A percentile compares a stretch with the other conserved stretches of the same genome.
Conservation (phyloP, 2,888 invertebrate genomes). For the Ptycholaimellus sp. region DNA sequence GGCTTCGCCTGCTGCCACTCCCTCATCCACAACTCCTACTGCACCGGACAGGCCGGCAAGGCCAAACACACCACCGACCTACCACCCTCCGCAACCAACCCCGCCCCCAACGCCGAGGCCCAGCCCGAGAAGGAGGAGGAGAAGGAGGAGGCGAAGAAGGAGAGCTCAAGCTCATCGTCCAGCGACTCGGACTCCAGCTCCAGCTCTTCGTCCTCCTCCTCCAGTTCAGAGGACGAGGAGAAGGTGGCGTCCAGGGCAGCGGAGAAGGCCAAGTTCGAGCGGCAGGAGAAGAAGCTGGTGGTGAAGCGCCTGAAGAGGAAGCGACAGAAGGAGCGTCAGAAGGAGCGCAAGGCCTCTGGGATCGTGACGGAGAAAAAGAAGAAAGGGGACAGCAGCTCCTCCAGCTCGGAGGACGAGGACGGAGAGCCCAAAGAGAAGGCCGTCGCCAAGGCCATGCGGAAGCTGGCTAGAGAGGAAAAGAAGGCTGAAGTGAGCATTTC, state of each 20-base stretch:
- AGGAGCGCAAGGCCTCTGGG: constrained; percentile 12
- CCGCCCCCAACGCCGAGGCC: constrained; percentile 6
- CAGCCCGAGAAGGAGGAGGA: constrained; percentile 9
- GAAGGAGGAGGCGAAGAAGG: constrained; percentile 8
- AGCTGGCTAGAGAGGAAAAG: background rate
- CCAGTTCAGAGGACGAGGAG: background rate
- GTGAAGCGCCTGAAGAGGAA: constrained; percentile 16
- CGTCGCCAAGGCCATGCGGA: background rate
- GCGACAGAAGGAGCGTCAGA: constrained; percentile 17
- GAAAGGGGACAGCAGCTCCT: too few relatives aligned
- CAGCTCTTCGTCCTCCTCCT: background rate
- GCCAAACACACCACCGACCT: background rate
- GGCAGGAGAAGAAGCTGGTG: constrained; percentile 11
- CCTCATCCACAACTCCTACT: constrained; percentile 57
- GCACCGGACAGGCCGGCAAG: constrained; percentile 48
- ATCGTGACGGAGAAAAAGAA: constrained; percentile 10
- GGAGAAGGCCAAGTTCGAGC: constrained; percentile 6
- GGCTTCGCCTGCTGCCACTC: constrained; percentile 88
- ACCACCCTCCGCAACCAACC: background rate
- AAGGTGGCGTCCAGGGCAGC: background rate
- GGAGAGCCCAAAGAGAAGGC: constrained; percentile 16
- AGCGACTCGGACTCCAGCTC: background rate
- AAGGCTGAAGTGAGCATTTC: background rate
- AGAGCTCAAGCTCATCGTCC: constrained; percentile 5
- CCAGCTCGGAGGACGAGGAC: constrained; percentile 40